These are phyloP conservation scores for Penaeus vannamei DNA, from an alignment of 1,140 invertebrate species.

Conservation along the genomic window DNA sequence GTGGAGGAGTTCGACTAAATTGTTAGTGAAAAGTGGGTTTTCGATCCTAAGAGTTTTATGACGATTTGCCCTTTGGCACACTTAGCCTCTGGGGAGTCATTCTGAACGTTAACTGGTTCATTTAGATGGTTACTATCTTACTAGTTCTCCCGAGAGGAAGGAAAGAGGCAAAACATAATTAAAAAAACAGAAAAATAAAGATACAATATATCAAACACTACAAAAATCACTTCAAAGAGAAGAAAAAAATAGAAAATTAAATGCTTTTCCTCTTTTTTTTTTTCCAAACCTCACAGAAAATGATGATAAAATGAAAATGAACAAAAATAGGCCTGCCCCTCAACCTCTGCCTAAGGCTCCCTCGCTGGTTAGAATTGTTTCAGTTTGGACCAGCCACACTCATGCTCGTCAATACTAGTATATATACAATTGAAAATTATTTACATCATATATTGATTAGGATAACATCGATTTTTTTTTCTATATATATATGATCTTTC, in stretches of 20 bases:
- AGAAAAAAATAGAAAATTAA: no score
- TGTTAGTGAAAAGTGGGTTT: not conserved
- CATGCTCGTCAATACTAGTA: slow-evolving; percentile 29
- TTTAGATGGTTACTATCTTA: no score
- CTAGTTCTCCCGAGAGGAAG: not conserved
- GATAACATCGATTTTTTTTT: slow-evolving; percentile 16
- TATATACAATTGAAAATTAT: slow-evolving; percentile 50
- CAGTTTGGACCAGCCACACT: slow-evolving; percentile 59
- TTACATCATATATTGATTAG: slow-evolving; percentile 42
- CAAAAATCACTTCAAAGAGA: no score
- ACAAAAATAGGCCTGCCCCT: not conserved
- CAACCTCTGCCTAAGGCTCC: not conserved
- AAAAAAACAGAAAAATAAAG: no score
- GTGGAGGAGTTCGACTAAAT: not conserved
- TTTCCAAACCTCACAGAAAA: not conserved
- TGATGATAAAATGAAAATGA: not conserved
- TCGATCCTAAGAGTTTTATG: not conserved
- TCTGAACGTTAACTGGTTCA: slow-evolving; percentile 8
- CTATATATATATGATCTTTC: slow-evolving; percentile 21
- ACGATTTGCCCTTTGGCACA: slow-evolving; percentile 59
- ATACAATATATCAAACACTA: no score
- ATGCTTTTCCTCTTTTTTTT: not conserved
- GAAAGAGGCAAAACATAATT: no score
- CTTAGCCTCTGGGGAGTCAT: not conserved
- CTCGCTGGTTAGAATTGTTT: slow-evolving; percentile 39